These are phyloP conservation scores for Valencia hispanica DNA, from an alignment of 2,797 vertebrate genomes.

Conservation along the genomic window DNA sequence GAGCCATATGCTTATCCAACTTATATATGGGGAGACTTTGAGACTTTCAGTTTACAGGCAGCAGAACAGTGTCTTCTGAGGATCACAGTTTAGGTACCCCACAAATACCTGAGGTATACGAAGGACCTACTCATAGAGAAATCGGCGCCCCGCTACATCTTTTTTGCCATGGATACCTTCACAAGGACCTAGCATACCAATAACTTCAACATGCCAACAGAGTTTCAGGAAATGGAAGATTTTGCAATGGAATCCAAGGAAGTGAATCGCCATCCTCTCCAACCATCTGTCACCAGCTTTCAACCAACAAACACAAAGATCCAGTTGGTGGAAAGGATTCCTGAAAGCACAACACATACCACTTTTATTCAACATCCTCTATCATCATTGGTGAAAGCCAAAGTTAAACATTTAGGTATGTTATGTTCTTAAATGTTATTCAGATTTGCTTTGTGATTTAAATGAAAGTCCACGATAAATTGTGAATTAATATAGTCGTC, in stretches of 20 bases:
- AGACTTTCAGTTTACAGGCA: conserved; percentile 10
- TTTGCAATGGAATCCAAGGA: conserved; percentile 27
- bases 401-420: conserved; percentile 44
- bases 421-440: conserved; percentile 13
- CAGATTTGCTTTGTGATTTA: neutral
- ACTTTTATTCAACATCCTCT: conserved; percentile 27
- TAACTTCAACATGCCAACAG: conserved; percentile 57
- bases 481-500: neutral
- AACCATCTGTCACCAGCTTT: neutral
- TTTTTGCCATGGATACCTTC: neutral
- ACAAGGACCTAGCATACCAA: conserved; percentile 27
- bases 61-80: neutral
- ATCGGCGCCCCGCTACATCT: conserved; percentile 6
- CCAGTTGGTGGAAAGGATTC: conserved; percentile 9
- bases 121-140: conserved; percentile 20
- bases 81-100: conserved; percentile 24
- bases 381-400: conserved; percentile 22
- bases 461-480: neutral
- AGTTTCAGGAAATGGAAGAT: conserved; percentile 14
- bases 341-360: conserved; percentile 40
- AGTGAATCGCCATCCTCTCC: conserved; percentile 5
- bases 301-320: neutral
- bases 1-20: conserved; percentile 27
- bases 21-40: conserved; percentile 37
- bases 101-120: conserved; percentile 39